Base-by-base conservation (phyloP, 2,888 invertebrate genomes). In the Pocota personata region DNA sequence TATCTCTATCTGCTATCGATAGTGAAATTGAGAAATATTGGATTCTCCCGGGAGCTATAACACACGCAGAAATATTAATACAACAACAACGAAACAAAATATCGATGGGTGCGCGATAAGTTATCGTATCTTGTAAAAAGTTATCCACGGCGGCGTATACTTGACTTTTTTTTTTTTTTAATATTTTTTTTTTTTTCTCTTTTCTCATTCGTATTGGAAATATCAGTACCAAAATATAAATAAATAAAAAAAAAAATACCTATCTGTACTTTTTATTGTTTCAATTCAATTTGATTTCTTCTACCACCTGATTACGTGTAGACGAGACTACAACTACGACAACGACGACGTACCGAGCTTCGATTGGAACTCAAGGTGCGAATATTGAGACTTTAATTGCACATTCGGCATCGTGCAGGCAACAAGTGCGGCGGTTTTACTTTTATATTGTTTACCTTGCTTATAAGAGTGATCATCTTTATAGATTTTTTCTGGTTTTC, bases 381-480 rank as follows among this genome's bases (percentile, higher is more conserved):
- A 86, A 82, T 86, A 80, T 86, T 72, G 71, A 72, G 55, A 72
- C 71, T 82, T 86, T 71, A 72, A 82, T 86, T 86, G 82, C 82
- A 76, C 82, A 82, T 80, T 86, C 48, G 76, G 82, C 62, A 77
- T 86, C 60, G 82, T 46, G 60, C 76, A 30, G 67, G 82, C 86
- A 76, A 86, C 86, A 86, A 86, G 86, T 86, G 86, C 37, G 76
- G 86, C 55, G 46, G 82, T 76, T 64, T 16, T 40, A 46, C 64
- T 57, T 62, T n/a, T 32, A 62, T 67, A 62, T 67, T 73, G 73
- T 79, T 84, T 80, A 66, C 79, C 69, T 73, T 78, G 7, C 67
- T 24, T 43, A 35, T 37, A 58, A 19, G 62, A 14, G 67, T 55
- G 48, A 58, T 71, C 21, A 35, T 72, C 27, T 58, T 60, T 27